Base-by-base conservation (phyloP, 2,797 vertebrate species). In the Gobionotothen gibberifrons region DNA sequence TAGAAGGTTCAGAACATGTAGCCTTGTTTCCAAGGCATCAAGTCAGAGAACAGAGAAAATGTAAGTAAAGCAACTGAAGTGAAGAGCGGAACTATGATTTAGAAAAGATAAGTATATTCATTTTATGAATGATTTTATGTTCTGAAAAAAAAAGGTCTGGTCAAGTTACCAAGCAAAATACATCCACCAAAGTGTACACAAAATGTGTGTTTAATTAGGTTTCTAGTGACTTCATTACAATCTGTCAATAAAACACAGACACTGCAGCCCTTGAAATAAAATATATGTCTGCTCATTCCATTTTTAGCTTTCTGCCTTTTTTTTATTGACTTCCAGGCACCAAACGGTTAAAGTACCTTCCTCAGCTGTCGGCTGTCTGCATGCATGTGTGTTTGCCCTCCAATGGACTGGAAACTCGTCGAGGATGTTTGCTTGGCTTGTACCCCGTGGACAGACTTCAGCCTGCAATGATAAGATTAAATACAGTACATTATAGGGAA, bases 331-430 rank as follows among this genome's bases (percentile, higher is more conserved):
- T 5, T 54, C 55, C 39, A 36, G 66, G 22, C 43, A 47, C n/a
- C 39, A 36, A 71, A 61, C 17, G 29, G 63, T 70, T 64, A 58
- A 71, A 56, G 39, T 52, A 53, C 43, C 43, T 54, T 65, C 44
- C 32, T 73, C 71, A 22, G 67, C 59, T 65, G 78, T 72, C 47
- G 1, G 44, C 62, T 71, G 66, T 58, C 61, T 70, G 26, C 8
- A 26, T 19, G 9, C 42, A 53, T 74, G 62, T 82, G 67, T 29
- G 40, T 79, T 72, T 68, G 5, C 70, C 66, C 69, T 76, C 66
- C 66, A 79, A 12, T 80, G 79, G 51, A 66, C 74, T 72, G 63
- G 64, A 83, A 79, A 83, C 63, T 49, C 32, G 32, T 69, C 19
- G 15, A 55, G 32, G 17, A 77, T 56, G 58, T 70, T 79, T 73